These are phyloP conservation scores for Rosalia funebris DNA, from an alignment of 2,888 invertebrate genomes.

Conservation along the genomic window DNA sequence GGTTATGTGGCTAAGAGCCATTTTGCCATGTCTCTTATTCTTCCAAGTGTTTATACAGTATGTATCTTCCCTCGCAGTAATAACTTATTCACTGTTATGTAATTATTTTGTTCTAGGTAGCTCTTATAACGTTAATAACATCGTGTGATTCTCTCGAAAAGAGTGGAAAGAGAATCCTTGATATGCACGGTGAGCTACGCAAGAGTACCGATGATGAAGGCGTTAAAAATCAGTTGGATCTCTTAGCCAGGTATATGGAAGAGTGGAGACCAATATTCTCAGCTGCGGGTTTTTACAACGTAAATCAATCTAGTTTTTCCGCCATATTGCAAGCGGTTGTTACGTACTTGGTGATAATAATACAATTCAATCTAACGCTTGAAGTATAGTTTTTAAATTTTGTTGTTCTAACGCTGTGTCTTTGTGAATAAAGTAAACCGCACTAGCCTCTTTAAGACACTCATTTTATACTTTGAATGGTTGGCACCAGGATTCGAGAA, in stretches of 20 bases:
- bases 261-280: background rate
- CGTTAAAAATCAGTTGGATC: background rate
- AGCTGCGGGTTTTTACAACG: background rate
- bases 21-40: too few relatives aligned
- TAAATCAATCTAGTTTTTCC: background rate
- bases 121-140: conserved; percentile 5
- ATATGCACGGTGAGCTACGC: background rate
- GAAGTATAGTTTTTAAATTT: too few relatives aligned
- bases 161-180: conserved; percentile 4
- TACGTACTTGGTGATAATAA: background rate
- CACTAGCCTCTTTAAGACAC: too few relatives aligned
- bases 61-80: too few relatives aligned
- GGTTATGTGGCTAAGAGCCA: too few relatives aligned
- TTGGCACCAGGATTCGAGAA: too few relatives aligned
- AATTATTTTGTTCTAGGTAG: conserved; percentile 15
- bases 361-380: background rate
- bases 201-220: background rate
- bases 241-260: background rate
- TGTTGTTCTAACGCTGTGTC: too few relatives aligned
- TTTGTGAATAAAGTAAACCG: too few relatives aligned
- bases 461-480: too few relatives aligned
- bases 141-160: conserved; percentile 3
- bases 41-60: too few relatives aligned
- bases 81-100: too few relatives aligned
- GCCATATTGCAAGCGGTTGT: background rate